Percentiles rank a stretch among this genome's conserved stretches.
These are phyloP conservation scores for Picathartes gymnocephalus DNA, from an alignment of 2,113 vertebrate species.

Conservation along the genomic window DNA sequence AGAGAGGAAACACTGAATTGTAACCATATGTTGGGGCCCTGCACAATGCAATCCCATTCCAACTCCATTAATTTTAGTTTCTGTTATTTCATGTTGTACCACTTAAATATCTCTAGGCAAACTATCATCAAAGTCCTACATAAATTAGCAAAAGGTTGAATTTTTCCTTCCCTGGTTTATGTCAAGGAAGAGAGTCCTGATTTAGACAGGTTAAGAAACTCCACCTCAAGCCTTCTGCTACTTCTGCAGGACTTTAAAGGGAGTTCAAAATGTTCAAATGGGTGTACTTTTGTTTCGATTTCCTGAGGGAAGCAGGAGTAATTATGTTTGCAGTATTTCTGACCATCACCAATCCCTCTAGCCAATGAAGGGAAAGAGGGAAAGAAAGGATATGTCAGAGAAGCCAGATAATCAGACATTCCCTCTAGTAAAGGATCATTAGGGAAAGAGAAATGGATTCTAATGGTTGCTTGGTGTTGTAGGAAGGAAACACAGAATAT, in stretches of 20 bases:
- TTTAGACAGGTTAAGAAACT: not conserved
- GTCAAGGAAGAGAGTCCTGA: not conserved
- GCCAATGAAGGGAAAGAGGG: not conserved
- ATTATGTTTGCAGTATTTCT: not conserved
- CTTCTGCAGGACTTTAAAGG: not conserved
- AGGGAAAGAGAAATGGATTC: not conserved
- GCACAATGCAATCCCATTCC: not conserved
- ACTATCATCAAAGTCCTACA: constrained; percentile 10
- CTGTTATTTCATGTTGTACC: constrained; percentile 32
- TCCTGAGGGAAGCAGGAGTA: not conserved
- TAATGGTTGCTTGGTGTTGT: fast-evolving
- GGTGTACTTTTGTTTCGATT: constrained; percentile 29
- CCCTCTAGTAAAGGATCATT: not conserved
- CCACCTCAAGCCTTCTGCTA: not conserved
- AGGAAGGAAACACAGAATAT: not conserved
- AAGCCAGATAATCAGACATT: not conserved
- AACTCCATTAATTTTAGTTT: constrained; percentile 27
- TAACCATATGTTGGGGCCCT: constrained; percentile 19
- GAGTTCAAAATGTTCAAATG: not conserved
- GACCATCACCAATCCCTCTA: not conserved
- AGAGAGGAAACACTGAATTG: not conserved
- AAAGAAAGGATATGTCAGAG: not conserved
- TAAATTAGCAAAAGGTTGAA: not conserved
- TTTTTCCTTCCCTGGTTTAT: not conserved
- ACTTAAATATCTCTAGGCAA: not conserved